These are phyloP conservation scores for Lycaon pictus DNA, from an alignment of 2,113 vertebrate species.

Conservation along the genomic window DNA sequence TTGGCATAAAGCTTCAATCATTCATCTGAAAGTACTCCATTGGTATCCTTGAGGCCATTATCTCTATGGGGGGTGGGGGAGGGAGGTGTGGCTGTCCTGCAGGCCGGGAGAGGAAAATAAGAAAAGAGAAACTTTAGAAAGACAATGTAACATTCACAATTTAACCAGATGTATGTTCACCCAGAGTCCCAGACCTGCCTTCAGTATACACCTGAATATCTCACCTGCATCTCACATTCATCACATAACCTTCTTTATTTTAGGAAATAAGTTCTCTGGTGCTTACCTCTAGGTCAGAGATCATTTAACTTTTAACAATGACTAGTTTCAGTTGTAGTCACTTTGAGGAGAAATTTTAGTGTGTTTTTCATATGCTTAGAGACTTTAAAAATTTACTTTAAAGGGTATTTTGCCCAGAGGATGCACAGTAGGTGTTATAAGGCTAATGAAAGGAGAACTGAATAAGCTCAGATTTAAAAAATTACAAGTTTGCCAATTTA, in stretches of 20 bases:
- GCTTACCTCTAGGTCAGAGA: neutral
- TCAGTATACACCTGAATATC: neutral
- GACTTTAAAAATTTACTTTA: conserved; percentile 4
- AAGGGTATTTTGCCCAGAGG: neutral
- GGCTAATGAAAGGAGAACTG: conserved; percentile 10
- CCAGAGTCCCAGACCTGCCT: neutral
- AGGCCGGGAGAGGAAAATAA: neutral
- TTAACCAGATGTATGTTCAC: neutral
- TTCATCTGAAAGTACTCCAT: neutral
- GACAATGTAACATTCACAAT: neutral
- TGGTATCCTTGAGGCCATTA: neutral
- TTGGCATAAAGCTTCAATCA: neutral
- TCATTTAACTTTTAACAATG: neutral
- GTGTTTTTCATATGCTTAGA: conserved; percentile 23
- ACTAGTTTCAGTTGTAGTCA: conserved; percentile 10
- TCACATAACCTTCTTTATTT: neutral
- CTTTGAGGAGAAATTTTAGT: neutral
- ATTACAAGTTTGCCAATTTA: neutral
- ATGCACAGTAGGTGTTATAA: neutral
- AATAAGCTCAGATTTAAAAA: neutral
- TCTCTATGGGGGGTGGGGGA: neutral
- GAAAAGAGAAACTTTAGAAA: neutral
- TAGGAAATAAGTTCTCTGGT: neutral
- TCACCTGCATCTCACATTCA: neutral
- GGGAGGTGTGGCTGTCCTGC: neutral